Conservation (phyloP, 2,888 invertebrate species). For the Agonopterix alstromeriana region DNA sequence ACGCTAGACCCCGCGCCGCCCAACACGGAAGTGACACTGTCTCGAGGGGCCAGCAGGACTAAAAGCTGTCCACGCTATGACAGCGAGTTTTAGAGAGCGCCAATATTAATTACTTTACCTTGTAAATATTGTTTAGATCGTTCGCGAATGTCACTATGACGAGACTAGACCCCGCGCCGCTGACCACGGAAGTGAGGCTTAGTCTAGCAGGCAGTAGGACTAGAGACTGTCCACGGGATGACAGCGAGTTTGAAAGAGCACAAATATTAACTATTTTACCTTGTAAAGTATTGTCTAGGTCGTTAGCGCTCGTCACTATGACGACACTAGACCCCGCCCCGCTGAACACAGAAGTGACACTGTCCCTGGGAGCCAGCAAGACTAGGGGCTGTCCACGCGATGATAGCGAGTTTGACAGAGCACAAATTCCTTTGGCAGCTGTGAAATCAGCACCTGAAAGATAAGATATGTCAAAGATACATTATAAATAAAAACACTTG, state of each 20-base stretch:
- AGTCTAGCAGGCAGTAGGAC: constrained; percentile 82
- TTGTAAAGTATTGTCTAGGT: constrained; percentile 77
- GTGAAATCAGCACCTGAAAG: constrained; percentile 87
- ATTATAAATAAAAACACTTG: neutral
- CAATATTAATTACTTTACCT: constrained; percentile 79
- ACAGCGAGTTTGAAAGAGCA: constrained; percentile 83
- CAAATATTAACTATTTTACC: constrained; percentile 77
- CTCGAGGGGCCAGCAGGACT: constrained; percentile 81
- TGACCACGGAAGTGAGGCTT: constrained; percentile 81
- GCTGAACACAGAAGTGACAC: constrained; percentile 81
- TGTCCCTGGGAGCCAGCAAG: constrained; percentile 80
- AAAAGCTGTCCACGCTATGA: constrained; percentile 82
- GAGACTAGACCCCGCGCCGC: constrained; percentile 78
- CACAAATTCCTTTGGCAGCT: constrained; percentile 89
- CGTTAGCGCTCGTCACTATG: constrained; percentile 76
- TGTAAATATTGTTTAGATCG: constrained; percentile 69
- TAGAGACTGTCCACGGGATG: constrained; percentile 82
- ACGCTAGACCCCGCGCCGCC: constrained; percentile 79
- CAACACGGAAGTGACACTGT: constrained; percentile 81
- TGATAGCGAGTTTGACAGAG: constrained; percentile 83
- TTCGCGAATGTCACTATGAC: constrained; percentile 77
- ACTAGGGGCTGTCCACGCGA: constrained; percentile 84
- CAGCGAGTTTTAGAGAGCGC: constrained; percentile 84
- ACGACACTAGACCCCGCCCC: constrained; percentile 79
- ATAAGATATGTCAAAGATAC: neutral